phyloP scores from a whole-genome alignment of 2,888 invertebrate species.

The Callosobruchus maculatus region DNA sequence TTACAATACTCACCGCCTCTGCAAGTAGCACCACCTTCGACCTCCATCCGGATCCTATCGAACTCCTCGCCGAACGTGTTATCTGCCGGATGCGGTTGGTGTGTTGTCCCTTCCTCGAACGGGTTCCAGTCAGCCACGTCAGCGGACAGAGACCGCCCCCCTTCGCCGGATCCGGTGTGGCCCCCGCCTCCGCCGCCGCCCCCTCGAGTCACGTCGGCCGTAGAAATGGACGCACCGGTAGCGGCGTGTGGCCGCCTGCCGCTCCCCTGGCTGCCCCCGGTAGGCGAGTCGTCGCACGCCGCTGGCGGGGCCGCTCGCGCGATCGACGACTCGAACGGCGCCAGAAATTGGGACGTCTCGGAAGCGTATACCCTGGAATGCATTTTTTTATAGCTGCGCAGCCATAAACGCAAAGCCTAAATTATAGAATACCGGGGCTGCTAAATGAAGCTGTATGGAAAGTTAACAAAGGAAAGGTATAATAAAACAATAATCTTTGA shows the following conservation, averaged over 20 bases:
- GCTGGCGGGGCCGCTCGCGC: slow-evolving; percentile 47
- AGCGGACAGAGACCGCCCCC: slow-evolving; percentile 48
- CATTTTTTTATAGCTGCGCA: too few species aligned
- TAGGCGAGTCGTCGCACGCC: slow-evolving; percentile 7
- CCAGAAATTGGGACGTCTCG: slow-evolving; percentile 71
- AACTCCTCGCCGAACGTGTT: slow-evolving; percentile 80
- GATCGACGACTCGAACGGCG: slow-evolving; percentile 68
- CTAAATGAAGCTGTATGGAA: too few species aligned
- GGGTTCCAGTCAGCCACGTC: slow-evolving; percentile 80
- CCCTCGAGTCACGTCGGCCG: slow-evolving; percentile 43
- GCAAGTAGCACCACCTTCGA: slow-evolving; percentile 63
- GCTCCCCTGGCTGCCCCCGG: slow-evolving; percentile 38
- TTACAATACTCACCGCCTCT: slow-evolving; percentile 37
- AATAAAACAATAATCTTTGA: too few species aligned
- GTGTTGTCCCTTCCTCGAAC: slow-evolving; percentile 74
- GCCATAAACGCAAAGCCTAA: too few species aligned
- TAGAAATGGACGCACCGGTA: slow-evolving; percentile 45
- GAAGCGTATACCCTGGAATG: slow-evolving; percentile 64
- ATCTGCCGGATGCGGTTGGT: slow-evolving; percentile 69
- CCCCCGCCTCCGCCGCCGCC: slow-evolving; percentile 34
- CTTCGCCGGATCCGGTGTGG: slow-evolving; percentile 32
- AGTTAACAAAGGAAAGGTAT: too few species aligned
- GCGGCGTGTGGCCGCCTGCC: slow-evolving; percentile 34
- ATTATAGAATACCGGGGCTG: too few species aligned
- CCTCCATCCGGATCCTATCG: slow-evolving; percentile 74